A percentile compares a stretch with the other conserved stretches of the same genome.
phyloP scores from a whole-genome alignment of 2,113 vertebrate species.

The Macquaria australasica region DNA sequence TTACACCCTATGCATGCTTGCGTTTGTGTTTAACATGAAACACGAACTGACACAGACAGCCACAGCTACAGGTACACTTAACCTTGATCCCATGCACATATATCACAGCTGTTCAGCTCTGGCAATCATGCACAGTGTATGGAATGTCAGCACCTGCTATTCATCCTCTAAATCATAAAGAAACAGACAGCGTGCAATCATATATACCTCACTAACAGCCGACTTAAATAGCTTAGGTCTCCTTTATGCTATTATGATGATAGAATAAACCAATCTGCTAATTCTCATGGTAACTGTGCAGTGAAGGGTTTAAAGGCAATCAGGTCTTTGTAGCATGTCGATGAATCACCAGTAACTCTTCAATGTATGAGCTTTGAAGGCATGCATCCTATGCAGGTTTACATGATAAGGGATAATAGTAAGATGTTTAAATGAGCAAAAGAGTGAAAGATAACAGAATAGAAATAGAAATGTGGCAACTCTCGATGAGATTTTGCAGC shows the following conservation, averaged over 20 bases:
- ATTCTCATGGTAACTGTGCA: slow-evolving; percentile 3
- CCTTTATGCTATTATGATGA: background rate
- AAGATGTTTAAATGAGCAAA: background rate
- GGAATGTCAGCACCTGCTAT: slow-evolving; percentile 20
- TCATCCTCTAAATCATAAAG: slow-evolving; percentile 11
- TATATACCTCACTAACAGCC: background rate
- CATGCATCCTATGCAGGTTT: background rate
- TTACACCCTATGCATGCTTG: background rate
- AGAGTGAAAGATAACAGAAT: background rate
- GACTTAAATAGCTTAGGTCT: background rate
- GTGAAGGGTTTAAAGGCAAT: background rate
- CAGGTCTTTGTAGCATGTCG: too few species aligned
- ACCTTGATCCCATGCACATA: slow-evolving; percentile 10
- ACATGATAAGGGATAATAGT: background rate
- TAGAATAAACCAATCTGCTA: slow-evolving; percentile 5
- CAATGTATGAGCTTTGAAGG: background rate
- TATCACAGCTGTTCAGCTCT: slow-evolving; percentile 10
- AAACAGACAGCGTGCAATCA: background rate
- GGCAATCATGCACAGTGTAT: background rate
- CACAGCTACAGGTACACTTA: slow-evolving; percentile 6
- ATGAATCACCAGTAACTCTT: background rate
- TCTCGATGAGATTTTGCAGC: background rate
- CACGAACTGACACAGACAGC: background rate
- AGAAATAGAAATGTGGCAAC: background rate
- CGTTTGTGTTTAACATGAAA: slow-evolving; percentile 14